A percentile compares a stretch with the other conserved stretches of the same genome.
Evolutionary conservation across 2,113 vertebrate genomes (phyloP).

Genomic region (Pyxicephalus adspersus): DNA sequence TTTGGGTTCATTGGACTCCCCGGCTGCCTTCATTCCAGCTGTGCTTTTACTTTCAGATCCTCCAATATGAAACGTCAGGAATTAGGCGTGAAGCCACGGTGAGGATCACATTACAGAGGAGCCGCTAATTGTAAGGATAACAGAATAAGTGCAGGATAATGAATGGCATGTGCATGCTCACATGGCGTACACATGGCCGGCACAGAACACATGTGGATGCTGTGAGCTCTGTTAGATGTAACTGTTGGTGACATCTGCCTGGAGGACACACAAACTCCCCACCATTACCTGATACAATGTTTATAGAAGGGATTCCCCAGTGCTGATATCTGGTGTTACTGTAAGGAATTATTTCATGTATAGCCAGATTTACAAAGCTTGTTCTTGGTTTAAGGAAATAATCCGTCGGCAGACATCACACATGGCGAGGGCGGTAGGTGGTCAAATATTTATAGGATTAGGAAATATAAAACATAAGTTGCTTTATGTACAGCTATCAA

Average conservation of each 20-base stretch:
- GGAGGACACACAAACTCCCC: background rate
- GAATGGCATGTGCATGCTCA: constrained; percentile 9
- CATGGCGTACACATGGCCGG: constrained; percentile 34
- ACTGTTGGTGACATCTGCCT: constrained; percentile 37
- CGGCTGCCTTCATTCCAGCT: constrained; percentile 4
- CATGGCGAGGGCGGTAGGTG: background rate
- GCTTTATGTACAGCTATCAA: too few species aligned
- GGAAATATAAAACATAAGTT: too few species aligned
- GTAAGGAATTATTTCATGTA: background rate
- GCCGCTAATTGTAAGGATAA: constrained; percentile 45
- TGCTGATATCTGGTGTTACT: constrained; percentile 6
- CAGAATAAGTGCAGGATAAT: constrained; percentile 29
- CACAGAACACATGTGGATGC: constrained; percentile 1
- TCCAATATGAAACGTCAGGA: constrained; percentile 2
- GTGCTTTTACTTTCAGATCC: background rate
- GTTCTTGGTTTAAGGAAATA: background rate
- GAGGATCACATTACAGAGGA: constrained; percentile 24
- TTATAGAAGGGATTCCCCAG: background rate
- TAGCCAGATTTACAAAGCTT: background rate
- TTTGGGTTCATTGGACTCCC: background rate
- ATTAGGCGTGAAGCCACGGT: constrained; percentile 36
- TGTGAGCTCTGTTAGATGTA: constrained; percentile 6
- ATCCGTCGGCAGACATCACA: background rate
- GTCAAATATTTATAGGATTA: constrained; percentile 1
- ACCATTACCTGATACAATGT: background rate